phyloP scores from a whole-genome alignment of 2,113 vertebrate genomes.

The Catagonus wagneri region DNA sequence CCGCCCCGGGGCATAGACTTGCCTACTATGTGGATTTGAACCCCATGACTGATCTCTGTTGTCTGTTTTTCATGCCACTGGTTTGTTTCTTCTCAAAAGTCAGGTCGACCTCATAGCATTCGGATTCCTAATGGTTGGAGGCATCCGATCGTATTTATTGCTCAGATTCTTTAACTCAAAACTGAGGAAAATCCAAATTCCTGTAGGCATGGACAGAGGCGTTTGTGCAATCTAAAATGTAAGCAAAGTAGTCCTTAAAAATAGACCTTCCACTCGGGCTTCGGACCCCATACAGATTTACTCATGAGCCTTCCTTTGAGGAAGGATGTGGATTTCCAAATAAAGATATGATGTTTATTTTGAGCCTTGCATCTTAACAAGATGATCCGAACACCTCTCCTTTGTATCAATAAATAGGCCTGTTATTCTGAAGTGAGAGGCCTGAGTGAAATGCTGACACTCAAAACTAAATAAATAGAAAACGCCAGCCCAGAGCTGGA shows the following conservation, averaged over 20 bases:
- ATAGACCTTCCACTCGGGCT: conserved; percentile 68
- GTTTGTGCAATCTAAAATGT: conserved; percentile 55
- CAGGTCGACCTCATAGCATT: conserved; percentile 85
- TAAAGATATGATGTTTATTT: conserved; percentile 85
- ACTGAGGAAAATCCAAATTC: conserved; percentile 73
- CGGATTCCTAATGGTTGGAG: conserved; percentile 83
- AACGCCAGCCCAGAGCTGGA: conserved; percentile 73
- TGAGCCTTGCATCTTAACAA: conserved; percentile 77
- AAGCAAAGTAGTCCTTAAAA: conserved; percentile 57
- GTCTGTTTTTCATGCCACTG: conserved; percentile 86
- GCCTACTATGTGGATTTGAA: conserved; percentile 84
- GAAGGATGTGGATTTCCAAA: conserved; percentile 85
- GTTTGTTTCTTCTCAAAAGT: conserved; percentile 82
- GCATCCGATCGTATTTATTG: conserved; percentile 83
- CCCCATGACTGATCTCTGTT: conserved; percentile 82
- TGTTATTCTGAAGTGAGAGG: conserved; percentile 53
- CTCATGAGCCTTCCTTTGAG: conserved; percentile 81
- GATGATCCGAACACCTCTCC: conserved; percentile 70
- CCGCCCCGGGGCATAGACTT: conserved; percentile 78
- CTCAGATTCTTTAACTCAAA: conserved; percentile 83
- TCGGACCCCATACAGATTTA: conserved; percentile 73
- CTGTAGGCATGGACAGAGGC: conserved; percentile 75
- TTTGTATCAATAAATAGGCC: conserved; percentile 67
- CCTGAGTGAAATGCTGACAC: conserved; percentile 75
- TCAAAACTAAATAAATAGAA: conserved; percentile 67